Base-by-base conservation (phyloP, 2,113 vertebrate species). In the Martes martes region DNA sequence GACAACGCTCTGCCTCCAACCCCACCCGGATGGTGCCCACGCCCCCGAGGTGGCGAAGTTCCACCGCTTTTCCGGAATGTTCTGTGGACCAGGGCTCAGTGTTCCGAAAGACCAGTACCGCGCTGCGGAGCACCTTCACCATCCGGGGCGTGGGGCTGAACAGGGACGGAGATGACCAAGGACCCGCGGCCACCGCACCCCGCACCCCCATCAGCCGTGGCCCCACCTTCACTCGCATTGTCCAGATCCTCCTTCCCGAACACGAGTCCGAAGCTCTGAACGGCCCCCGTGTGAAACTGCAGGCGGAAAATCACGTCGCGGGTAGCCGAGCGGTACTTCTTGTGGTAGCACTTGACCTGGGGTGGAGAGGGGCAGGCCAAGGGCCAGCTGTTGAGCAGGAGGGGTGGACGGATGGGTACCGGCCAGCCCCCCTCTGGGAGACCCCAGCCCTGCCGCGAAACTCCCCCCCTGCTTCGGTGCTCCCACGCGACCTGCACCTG, bases 331-430 rank as follows among this genome's bases (percentile, higher is more conserved):
- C 98, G 96, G 76, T 99, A 99, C 85, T 99, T 99, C 98, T 99
- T 99, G 96, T 99, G 99, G 74, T 99, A 99, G 97, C 99, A 99
- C 94, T 99, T 99, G 19, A 99, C 98, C 99, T 99, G 97, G 28
- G 39, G 33, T 5, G 78, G 87, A 3, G 95, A 94, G 39, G n/a
- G 28, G 42, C 69, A 73, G 36, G 84, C 2, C 42, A 4, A 7
- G 11, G 71, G 71, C 36, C 71, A 14, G 11, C 36, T 74, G 36
- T 13, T 42, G 39, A 24, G 71, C 2, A 11, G 10, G 31, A 65
- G 61, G 24, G n/a, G 13, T 5, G 23, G 11, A 24, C 5, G 11
- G 23, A 31, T 65, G 63, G 13, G 14, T 15, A 7, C 31, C 16
- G 63, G 63, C 63, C 6, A 11, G 39, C 24, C 73, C 2, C 11